Percentiles rank a stretch among this genome's conserved stretches.
Evolutionary conservation across 2,888 invertebrate genomes (phyloP).

Genomic region (Cylloceria caligata): DNA sequence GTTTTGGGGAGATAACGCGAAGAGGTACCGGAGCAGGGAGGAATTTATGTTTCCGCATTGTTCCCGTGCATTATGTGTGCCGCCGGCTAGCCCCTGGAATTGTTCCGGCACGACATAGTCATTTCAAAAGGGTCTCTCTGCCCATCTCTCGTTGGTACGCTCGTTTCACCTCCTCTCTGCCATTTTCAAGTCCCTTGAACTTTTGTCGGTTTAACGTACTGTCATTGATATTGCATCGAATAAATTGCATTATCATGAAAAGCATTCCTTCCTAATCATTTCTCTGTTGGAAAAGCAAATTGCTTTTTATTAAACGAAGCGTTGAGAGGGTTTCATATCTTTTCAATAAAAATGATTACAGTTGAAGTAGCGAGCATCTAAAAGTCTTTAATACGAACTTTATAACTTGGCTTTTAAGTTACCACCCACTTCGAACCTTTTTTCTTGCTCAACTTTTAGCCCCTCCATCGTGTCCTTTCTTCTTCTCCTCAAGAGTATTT

Average conservation of each 20-base stretch:
- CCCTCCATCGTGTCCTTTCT: not conserved
- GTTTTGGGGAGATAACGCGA: conserved; percentile 58
- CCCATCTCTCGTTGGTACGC: conserved; percentile 47
- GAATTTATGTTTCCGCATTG: conserved; percentile 73
- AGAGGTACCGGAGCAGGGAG: conserved; percentile 54
- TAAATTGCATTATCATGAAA: conserved; percentile 62
- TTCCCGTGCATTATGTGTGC: conserved; percentile 71
- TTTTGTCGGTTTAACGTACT: conserved; percentile 53
- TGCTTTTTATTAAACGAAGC: conserved; percentile 1
- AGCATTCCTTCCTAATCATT: conserved; percentile 29
- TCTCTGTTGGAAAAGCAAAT: conserved; percentile 18
- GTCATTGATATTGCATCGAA: conserved; percentile 65
- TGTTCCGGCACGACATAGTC: conserved; percentile 69
- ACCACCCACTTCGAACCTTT: not conserved
- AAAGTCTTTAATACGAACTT: conserved; percentile 10
- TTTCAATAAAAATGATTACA: conserved; percentile 23
- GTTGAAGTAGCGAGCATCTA: not conserved
- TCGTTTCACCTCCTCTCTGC: conserved; percentile 56
- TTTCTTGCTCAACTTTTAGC: not conserved
- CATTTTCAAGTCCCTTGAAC: conserved; percentile 37
- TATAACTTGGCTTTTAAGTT: conserved; percentile 1
- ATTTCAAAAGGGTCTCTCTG: conserved; percentile 63
- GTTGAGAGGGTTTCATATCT: conserved; percentile 14
- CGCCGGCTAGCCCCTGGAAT: conserved; percentile 68
- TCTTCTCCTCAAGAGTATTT: not conserved